A percentile compares a stretch with the other conserved stretches of the same genome.
Conservation (phyloP, 2,113 vertebrate species). For the Lipophrys pholis region DNA sequence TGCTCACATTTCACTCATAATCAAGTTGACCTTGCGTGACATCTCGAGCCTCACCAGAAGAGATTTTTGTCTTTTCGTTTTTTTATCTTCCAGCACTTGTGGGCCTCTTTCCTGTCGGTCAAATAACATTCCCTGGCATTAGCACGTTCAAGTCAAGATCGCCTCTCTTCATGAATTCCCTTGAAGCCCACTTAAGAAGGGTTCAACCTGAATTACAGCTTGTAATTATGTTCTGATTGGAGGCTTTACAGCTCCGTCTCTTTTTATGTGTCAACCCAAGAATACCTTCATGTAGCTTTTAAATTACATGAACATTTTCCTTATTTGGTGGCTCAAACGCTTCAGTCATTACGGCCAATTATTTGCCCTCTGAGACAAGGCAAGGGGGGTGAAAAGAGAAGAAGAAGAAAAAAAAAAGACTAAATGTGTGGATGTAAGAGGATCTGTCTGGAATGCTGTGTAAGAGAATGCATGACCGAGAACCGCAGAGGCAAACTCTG, state of each 20-base stretch:
- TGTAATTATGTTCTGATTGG: slow-evolving; percentile 7
- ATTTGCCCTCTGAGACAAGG: slow-evolving; percentile 21
- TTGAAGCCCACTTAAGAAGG: background rate
- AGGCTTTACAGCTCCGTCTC: background rate
- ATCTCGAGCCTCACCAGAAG: background rate
- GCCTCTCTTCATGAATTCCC: background rate
- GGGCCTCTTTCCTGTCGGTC: slow-evolving; percentile 52
- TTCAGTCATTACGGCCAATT: slow-evolving; percentile 20
- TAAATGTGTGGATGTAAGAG: slow-evolving; percentile 57
- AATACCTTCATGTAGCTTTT: slow-evolving; percentile 4
- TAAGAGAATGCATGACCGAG: slow-evolving; percentile 63
- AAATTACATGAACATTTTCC: background rate
- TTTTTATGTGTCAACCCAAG: slow-evolving; percentile 3
- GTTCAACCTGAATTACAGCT: slow-evolving; percentile 25
- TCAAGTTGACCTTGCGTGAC: slow-evolving; percentile 28
- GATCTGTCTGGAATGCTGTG: slow-evolving; percentile 71
- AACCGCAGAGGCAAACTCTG: slow-evolving; percentile 51
- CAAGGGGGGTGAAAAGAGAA: slow-evolving; percentile 14
- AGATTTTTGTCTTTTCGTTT: slow-evolving; percentile 1
- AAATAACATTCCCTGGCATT: slow-evolving; percentile 56
- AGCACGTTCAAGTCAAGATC: slow-evolving; percentile 50
- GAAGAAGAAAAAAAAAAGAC: background rate
- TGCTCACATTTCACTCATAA: background rate
- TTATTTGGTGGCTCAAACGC: background rate
- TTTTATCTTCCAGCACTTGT: slow-evolving; percentile 34